Evolutionary conservation across 2,797 vertebrate genomes (phyloP), one percentile per base, ranked within the genome.

Genomic region (Gallinago nigripennis): DNA sequence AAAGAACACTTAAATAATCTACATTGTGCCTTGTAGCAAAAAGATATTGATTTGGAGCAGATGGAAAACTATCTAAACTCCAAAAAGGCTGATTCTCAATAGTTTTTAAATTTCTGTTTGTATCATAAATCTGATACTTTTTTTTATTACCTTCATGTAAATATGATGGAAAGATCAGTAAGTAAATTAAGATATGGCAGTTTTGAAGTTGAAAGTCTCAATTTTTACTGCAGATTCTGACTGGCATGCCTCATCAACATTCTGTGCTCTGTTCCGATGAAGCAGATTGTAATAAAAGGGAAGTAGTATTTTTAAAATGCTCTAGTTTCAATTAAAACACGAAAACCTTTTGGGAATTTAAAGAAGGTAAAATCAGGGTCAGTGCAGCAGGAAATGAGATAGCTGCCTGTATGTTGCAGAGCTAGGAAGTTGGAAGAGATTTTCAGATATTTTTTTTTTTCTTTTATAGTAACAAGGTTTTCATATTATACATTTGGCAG

Each of bases 1-100:
- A 84, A 96, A 68, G 73, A 82, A 19, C 5, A 23, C 9, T 86
- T 88, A 81, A 71, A 75, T 46, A 57, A 61, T 69, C 46, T 86
- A 37, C 48, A 35, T 54, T 93, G 11, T 91, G 73, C 18, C 17
- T 95, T 95, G 77, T 72, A 94, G 81, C 28, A 96, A 92, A 93
- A 94, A 88, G 7, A 63, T 87, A 95, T 43, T 95, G 96, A 96
- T 96, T 95, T 95, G 71, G 95, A 92, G 69, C 12, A 63, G 30
- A 86, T 53, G 66, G 51, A 94, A 95, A 93, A 81, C 18, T 51
- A 71, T 69, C 30, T 16, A 31, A 65, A 58, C 18, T 85, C 31
- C 30, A 79, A 65, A 82, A 88, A 81, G 16, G 41, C 4, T 94
- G 25, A 31, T 82, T 81, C 71, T 93, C 50, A 92, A n/a, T 79